A percentile compares a stretch with the other conserved stretches of the same genome.
These are phyloP conservation scores for Cyclina sinensis DNA, from an alignment of 1,140 invertebrate species.

Conservation along the genomic window DNA sequence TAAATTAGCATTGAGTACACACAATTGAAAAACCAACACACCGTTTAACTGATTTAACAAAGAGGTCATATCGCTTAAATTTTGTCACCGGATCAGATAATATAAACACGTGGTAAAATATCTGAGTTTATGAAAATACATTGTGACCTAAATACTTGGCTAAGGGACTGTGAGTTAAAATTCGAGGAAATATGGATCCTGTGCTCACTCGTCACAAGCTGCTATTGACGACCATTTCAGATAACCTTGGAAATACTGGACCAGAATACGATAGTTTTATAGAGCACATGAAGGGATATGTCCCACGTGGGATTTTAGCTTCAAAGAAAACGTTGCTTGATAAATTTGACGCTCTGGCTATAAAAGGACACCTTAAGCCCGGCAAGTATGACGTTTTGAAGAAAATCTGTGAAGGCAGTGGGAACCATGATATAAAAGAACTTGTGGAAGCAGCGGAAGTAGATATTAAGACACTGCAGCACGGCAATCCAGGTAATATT, in stretches of 20 bases:
- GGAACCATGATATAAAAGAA: background rate
- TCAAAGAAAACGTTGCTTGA: background rate
- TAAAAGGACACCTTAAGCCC: background rate
- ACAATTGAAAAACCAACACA: too few relatives aligned
- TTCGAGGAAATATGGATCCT: background rate
- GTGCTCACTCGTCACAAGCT: background rate
- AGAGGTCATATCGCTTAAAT: too few relatives aligned
- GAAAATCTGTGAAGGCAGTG: background rate
- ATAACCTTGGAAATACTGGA: background rate
- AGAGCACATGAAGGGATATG: constrained; percentile 1
- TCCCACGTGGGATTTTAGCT: background rate
- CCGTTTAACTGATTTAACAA: too few relatives aligned
- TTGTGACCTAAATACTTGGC: too few relatives aligned
- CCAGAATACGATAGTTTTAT: background rate
- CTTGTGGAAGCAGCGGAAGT: background rate
- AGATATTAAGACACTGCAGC: background rate
- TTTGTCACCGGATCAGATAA: too few relatives aligned
- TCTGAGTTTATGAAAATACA: too few relatives aligned
- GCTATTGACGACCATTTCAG: background rate
- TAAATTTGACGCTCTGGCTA: background rate
- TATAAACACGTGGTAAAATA: too few relatives aligned
- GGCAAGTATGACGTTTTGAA: constrained; percentile 19
- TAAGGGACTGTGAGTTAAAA: too few relatives aligned
- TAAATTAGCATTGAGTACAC: too few relatives aligned
- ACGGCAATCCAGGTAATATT: too few relatives aligned